These are phyloP conservation scores for Noctua fimbriata DNA, from an alignment of 2,888 invertebrate genomes.

Conservation along the genomic window DNA sequence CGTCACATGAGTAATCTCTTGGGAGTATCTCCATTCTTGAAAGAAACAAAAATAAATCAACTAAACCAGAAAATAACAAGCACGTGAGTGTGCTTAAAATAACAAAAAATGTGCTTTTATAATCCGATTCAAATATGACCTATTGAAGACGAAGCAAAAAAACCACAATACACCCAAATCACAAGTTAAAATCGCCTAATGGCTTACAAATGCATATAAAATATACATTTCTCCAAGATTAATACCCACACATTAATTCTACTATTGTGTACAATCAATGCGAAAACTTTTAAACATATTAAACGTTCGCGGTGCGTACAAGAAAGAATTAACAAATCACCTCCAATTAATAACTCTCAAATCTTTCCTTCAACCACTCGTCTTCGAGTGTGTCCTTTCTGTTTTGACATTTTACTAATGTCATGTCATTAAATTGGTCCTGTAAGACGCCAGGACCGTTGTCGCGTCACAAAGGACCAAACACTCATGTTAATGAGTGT, in stretches of 20 bases:
- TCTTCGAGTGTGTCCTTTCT: conserved; percentile 85
- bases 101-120: background rate
- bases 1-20: background rate
- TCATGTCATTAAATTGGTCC: conserved; percentile 84
- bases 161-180: conserved; percentile 54
- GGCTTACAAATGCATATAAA: conserved; percentile 62
- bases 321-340: conserved; percentile 88
- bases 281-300: conserved; percentile 79
- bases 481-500: conserved; percentile 86
- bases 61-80: background rate
- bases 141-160: conserved; percentile 16
- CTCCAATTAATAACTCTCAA: conserved; percentile 84
- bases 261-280: conserved; percentile 79
- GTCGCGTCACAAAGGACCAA: conserved; percentile 80
- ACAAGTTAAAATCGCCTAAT: conserved; percentile 56
- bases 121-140: conserved; percentile 22
- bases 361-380: conserved; percentile 72
- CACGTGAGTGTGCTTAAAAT: conserved; percentile 19
- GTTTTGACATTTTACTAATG: conserved; percentile 90
- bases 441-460: conserved; percentile 80
- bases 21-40: background rate
- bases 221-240: conserved; percentile 64
- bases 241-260: conserved; percentile 72
- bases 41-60: background rate
- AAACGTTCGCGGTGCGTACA: conserved; percentile 79